phyloP scores from a whole-genome alignment of 1,140 invertebrate species.

The Zeugodacus cucurbitae region DNA sequence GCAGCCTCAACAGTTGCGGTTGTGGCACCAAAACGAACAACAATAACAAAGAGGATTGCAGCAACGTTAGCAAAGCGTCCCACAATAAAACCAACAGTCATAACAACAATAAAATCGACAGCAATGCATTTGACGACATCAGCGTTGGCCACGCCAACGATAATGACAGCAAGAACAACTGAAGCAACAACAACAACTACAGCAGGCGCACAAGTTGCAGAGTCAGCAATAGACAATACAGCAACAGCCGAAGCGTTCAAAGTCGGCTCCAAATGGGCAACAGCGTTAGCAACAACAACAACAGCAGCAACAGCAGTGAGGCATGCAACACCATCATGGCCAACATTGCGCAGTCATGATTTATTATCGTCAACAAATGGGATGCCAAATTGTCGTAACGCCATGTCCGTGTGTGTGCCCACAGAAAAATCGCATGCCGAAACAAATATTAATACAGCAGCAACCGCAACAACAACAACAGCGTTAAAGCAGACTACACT shows the following conservation, averaged over 20 bases:
- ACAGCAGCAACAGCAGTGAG: background rate
- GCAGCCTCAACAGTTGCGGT: background rate
- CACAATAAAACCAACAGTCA: slow-evolving; percentile 5
- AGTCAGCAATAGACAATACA: background rate
- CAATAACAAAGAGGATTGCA: background rate
- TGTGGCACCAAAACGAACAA: background rate
- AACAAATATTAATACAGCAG: background rate
- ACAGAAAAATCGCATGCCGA: background rate
- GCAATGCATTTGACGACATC: slow-evolving; percentile 9
- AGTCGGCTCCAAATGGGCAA: background rate
- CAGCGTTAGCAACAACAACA: slow-evolving; percentile 12
- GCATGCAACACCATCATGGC: background rate
- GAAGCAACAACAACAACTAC: background rate
- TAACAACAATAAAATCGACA: slow-evolving; percentile 32
- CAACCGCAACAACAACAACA: background rate
- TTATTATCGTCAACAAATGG: slow-evolving; percentile 38
- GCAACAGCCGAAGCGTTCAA: background rate
- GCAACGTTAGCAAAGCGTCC: background rate
- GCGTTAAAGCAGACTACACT: background rate
- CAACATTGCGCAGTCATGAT: slow-evolving; percentile 30
- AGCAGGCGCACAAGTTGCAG: background rate
- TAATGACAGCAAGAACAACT: background rate
- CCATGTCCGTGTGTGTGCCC: background rate
- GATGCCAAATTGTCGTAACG: slow-evolving; percentile 10
- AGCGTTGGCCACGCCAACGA: background rate